These are phyloP conservation scores for Tachysurus vachellii DNA, from an alignment of 2,113 vertebrate species.

Conservation along the genomic window DNA sequence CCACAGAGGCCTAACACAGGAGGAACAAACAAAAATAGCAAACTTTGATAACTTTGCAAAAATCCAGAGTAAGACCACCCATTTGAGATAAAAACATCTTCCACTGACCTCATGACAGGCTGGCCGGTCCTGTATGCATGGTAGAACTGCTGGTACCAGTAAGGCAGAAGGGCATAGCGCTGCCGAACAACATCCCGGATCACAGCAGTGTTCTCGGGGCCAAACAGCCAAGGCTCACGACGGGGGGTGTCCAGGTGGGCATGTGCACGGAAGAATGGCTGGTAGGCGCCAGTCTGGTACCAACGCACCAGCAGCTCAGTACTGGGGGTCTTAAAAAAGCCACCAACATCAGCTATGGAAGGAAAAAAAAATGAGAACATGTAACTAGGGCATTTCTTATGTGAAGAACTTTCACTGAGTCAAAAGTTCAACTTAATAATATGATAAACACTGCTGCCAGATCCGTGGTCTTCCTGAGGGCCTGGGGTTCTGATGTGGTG, in stretches of 20 bases:
- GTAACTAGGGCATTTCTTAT: background rate
- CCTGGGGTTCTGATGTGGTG: background rate
- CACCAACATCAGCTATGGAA: slow-evolving; percentile 83
- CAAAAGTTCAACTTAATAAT: background rate
- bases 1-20: slow-evolving; percentile 80
- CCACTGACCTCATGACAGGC: slow-evolving; percentile 84
- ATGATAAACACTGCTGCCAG: background rate
- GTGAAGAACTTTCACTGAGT: background rate
- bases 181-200: slow-evolving; percentile 80
- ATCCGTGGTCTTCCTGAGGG: background rate
- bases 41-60: background rate
- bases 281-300: slow-evolving; percentile 91
- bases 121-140: slow-evolving; percentile 73
- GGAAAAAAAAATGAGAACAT: background rate
- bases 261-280: slow-evolving; percentile 90
- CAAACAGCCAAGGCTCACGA: slow-evolving; percentile 88
- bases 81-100: background rate
- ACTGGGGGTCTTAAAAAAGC: slow-evolving; percentile 87
- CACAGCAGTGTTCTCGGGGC: slow-evolving; percentile 76
- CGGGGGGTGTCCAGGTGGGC: slow-evolving; percentile 89
- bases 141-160: slow-evolving; percentile 90
- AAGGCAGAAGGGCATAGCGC: slow-evolving; percentile 85
- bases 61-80: background rate
- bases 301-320: slow-evolving; percentile 87
- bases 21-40: background rate